Evolutionary conservation across 2,797 vertebrate species (phyloP).

Genomic region (Bryconaethiops microstoma): DNA sequence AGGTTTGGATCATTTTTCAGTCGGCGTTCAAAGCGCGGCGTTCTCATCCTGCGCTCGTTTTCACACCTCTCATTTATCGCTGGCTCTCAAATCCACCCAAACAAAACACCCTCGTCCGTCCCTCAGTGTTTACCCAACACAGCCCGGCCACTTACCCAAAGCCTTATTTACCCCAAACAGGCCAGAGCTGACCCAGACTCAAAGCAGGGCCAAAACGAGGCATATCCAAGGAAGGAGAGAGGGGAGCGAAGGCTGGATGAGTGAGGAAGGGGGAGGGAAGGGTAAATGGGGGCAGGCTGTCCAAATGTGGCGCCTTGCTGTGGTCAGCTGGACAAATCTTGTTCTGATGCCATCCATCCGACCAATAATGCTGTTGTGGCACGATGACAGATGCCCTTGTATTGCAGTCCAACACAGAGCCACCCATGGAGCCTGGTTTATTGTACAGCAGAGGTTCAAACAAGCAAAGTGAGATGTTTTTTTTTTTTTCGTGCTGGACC

Average conservation of each 20-base stretch:
- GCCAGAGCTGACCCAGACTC: constrained; percentile 6
- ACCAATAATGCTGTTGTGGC: constrained; percentile 43
- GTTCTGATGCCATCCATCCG: constrained; percentile 18
- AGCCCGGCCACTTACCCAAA: constrained; percentile 16
- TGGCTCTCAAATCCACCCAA: constrained; percentile 14
- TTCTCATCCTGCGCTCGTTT: constrained; percentile 6
- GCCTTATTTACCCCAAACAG: constrained; percentile 35
- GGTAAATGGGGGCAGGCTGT: not conserved
- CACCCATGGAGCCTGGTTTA: constrained; percentile 63
- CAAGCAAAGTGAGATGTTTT: not conserved
- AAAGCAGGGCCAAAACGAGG: not conserved
- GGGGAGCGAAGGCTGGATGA: constrained; percentile 21
- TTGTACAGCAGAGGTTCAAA: constrained; percentile 38
- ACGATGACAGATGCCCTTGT: constrained; percentile 28
- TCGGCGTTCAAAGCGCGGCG: constrained; percentile 23
- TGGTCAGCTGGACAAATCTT: not conserved
- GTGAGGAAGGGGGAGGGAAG: constrained; percentile 21
- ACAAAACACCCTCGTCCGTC: constrained; percentile 26
- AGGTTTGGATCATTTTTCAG: constrained; percentile 39
- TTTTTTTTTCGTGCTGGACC: not conserved
- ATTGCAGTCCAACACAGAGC: constrained; percentile 53
- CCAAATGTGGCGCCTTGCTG: constrained; percentile 7
- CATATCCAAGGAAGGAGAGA: constrained; percentile 21
- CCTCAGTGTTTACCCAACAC: constrained; percentile 45
- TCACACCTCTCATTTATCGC: constrained; percentile 36